A percentile compares a stretch with the other conserved stretches of the same genome.
Evolutionary conservation across 1,140 invertebrate genomes (phyloP).

Genomic region (Musca domestica): DNA sequence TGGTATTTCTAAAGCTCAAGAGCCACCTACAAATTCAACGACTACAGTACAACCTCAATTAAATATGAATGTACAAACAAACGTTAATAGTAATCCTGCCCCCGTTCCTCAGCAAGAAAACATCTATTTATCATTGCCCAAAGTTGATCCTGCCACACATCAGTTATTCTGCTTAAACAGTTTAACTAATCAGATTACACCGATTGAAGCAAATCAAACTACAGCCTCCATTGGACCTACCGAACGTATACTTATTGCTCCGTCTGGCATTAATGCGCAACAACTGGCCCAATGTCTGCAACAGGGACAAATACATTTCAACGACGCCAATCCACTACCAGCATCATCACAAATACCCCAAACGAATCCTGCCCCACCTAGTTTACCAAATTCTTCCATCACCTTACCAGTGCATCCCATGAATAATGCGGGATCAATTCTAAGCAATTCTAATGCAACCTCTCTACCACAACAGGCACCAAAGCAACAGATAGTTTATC

Average conservation of each 20-base stretch:
- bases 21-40: background rate
- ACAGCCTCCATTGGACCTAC: conserved; percentile 48
- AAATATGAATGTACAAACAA: background rate
- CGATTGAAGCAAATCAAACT: conserved; percentile 49
- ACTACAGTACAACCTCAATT: background rate
- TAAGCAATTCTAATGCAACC: conserved; percentile 6
- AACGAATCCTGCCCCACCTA: background rate
- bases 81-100: background rate
- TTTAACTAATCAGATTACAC: conserved; percentile 51
- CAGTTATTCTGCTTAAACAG: conserved; percentile 52
- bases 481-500: conserved; percentile 50
- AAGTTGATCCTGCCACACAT: conserved; percentile 48
- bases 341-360: conserved; percentile 28
- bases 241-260: conserved; percentile 49
- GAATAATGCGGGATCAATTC: background rate
- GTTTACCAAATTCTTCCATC: background rate
- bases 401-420: background rate
- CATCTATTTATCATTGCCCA: conserved; percentile 46
- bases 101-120: too few relatives aligned
- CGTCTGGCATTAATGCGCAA: conserved; percentile 52
- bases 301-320: conserved; percentile 51
- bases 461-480: conserved; percentile 35
- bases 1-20: background rate
- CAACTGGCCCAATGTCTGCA: conserved; percentile 51
- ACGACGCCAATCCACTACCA: conserved; percentile 46